Conservation (phyloP, 2,797 vertebrate species). For the Tolypeutes matacus region DNA sequence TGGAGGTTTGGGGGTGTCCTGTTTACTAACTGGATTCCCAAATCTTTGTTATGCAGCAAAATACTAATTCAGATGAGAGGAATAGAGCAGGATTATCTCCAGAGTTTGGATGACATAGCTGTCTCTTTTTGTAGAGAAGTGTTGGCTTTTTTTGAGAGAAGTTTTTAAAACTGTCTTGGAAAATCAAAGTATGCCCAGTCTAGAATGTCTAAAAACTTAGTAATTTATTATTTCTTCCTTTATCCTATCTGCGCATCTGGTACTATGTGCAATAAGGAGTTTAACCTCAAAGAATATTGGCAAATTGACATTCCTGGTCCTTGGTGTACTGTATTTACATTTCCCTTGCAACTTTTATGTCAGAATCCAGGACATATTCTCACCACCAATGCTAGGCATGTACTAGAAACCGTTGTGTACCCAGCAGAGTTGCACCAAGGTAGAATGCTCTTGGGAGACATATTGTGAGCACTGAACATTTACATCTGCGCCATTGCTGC, state of each 20-base stretch:
- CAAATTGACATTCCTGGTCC: not conserved
- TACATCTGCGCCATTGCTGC: not conserved
- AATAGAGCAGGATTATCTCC: not conserved
- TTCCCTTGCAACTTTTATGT: constrained; percentile 21
- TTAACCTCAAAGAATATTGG: not conserved
- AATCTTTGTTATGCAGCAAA: not conserved
- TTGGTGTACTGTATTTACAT: not conserved
- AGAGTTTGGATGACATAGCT: not conserved
- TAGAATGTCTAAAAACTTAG: not conserved
- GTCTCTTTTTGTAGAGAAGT: not conserved
- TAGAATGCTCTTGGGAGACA: not conserved
- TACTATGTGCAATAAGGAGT: not conserved
- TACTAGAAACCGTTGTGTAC: not conserved
- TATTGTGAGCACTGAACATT: not conserved
- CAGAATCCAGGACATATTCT: not conserved
- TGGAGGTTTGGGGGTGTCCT: not conserved
- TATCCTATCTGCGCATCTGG: not conserved
- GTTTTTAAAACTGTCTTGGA: constrained; percentile 51
- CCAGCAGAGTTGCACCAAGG: too few species aligned
- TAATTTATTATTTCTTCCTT: constrained; percentile 29
- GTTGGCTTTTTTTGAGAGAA: not conserved
- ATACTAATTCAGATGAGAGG: not conserved
- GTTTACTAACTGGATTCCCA: not conserved
- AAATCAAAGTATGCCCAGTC: not conserved
- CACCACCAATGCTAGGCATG: too few species aligned